Base-by-base conservation (phyloP, 1,140 invertebrate species). In the Papilio polytes region DNA sequence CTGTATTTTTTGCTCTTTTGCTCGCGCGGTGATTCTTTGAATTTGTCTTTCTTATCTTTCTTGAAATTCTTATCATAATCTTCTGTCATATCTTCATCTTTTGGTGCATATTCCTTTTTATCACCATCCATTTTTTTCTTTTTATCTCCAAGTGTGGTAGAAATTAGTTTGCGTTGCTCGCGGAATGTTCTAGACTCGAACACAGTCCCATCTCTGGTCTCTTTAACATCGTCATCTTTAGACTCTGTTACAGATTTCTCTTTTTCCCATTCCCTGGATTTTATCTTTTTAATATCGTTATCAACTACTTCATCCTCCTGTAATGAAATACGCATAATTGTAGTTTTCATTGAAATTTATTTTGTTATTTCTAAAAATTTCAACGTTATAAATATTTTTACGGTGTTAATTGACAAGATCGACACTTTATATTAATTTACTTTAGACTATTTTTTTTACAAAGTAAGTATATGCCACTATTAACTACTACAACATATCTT, bases 1-100 rank as follows among this genome's bases (percentile, higher is more conserved):
- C 92, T 94, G 80, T 95, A 95, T 79, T 95, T 95, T 85, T 95
- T 95, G 87, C 90, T 95, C 84, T 93, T 95, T 59, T 88, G 86
- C 84, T 95, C 94, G 53, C 90, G 90, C 12, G 91, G 91, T 48
- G 89, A 88, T 72, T 95, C 95, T 81, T 91, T 93, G 74, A 88
- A 81, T 80, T 94, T 93, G 46, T 95, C 94, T 79, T 87, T 85
- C 80, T 91, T 91, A 70, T 93, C 92, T 85, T 91, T 95, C 81
- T 92, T 94, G 63, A 84, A 80, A 9, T 83, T 86, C 82, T 89
- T 88, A 15, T 93, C 91, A 79, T 82, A 83, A 36, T 92, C 87
- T 10, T 92, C 89, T 41, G 81, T 83, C 70, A 80, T 78, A 74
- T 94, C 91, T 73, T 94, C 92, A 80, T 94, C 91, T 80, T 90